phyloP scores from a whole-genome alignment of 2,888 invertebrate species.

The Trachelus stipa region DNA sequence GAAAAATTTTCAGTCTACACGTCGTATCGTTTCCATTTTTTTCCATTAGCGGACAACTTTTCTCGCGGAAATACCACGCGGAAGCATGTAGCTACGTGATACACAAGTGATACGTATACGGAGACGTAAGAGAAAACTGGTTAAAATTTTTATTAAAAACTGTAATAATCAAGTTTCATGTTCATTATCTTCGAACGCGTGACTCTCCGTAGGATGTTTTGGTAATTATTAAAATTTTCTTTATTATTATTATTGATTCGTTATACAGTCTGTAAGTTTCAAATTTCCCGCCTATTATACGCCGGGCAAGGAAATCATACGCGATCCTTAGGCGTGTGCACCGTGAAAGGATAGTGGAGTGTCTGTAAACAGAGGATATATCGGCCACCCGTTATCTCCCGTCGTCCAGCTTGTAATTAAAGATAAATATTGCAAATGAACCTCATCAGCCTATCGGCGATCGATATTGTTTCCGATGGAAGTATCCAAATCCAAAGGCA shows the following conservation, averaged over 20 bases:
- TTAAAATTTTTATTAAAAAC: not conserved
- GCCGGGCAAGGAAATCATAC: not conserved
- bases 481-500: not conserved
- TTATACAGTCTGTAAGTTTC: not conserved
- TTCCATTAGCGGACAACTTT: not conserved
- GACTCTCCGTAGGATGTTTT: not conserved
- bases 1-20: not conserved
- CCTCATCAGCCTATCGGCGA: not conserved
- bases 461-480: not conserved
- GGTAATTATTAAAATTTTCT: not conserved
- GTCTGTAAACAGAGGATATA: not conserved
- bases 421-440: slow-evolving; percentile 20
- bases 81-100: not conserved
- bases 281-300: not conserved
- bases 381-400: not conserved
- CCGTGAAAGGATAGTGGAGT: not conserved
- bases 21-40: not conserved
- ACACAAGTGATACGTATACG: not conserved
- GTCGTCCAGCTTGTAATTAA: slow-evolving; percentile 14
- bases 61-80: not conserved
- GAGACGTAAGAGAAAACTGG: not conserved
- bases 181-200: not conserved
- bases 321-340: not conserved
- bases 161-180: not conserved
- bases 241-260: not conserved